Conservation (phyloP, 1,140 invertebrate genomes). For the Brachionus calyciflorus region DNA sequence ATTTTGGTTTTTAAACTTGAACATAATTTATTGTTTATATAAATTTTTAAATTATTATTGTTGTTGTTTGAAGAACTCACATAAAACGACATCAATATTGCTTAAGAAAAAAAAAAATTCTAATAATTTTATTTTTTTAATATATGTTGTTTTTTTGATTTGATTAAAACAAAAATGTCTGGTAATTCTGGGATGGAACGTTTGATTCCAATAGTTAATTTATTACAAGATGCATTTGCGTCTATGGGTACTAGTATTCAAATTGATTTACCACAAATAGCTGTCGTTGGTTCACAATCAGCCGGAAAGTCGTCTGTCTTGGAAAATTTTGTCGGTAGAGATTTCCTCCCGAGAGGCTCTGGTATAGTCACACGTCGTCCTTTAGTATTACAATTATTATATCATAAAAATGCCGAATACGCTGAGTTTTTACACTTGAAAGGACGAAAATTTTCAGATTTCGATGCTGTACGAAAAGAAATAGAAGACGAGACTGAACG, state of each 20-base stretch:
- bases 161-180: neutral
- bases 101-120: too few relatives aligned
- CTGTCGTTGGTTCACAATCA: slow-evolving; percentile 96
- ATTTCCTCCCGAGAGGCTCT: slow-evolving; percentile 73
- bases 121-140: slow-evolving; percentile 13
- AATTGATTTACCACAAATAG: slow-evolving; percentile 97
- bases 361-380: slow-evolving; percentile 96
- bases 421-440: slow-evolving; percentile 98
- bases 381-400: slow-evolving; percentile 92
- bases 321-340: slow-evolving; percentile 93
- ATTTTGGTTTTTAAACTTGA: too few relatives aligned
- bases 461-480: slow-evolving; percentile 89
- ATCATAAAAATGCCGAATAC: slow-evolving; percentile 71
- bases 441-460: slow-evolving; percentile 92
- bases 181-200: slow-evolving; percentile 86
- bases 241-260: slow-evolving; percentile 94
- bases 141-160: neutral
- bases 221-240: slow-evolving; percentile 98
- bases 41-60: too few relatives aligned
- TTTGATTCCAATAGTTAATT: slow-evolving; percentile 96
- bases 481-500: slow-evolving; percentile 97
- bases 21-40: too few relatives aligned
- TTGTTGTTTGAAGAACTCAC: too few relatives aligned
- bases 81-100: too few relatives aligned
- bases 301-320: slow-evolving; percentile 98